Conservation (phyloP, 2,797 vertebrate species). For the Eulemur coronatus region DNA sequence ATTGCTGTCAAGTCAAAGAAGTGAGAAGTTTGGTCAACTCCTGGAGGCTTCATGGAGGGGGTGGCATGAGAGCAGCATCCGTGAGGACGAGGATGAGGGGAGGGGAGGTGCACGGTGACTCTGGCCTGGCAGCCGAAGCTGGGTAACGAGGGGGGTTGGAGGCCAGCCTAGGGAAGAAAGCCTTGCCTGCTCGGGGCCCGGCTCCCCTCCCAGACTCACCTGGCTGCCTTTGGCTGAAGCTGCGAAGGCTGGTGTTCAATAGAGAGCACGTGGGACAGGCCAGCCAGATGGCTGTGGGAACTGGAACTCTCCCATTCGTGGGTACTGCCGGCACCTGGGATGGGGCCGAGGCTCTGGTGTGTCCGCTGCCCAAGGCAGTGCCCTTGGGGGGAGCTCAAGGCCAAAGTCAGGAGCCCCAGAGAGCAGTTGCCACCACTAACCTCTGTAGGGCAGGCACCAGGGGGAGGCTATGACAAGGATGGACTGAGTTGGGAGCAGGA, state of each 20-base stretch:
- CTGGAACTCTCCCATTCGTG: neutral
- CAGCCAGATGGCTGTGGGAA: neutral
- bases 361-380: neutral
- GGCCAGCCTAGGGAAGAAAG: neutral
- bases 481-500: neutral
- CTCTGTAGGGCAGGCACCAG: neutral
- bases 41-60: neutral
- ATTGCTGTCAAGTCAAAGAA: neutral
- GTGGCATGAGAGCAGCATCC: neutral
- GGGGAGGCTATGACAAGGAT: neutral
- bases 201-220: too few relatives aligned
- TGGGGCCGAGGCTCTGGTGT: neutral
- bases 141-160: neutral
- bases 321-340: neutral
- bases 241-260: neutral
- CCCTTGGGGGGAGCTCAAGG: neutral
- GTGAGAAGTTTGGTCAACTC: neutral
- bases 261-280: neutral
- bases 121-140: too few relatives aligned
- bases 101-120: neutral
- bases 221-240: neutral
- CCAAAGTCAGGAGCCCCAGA: neutral
- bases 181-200: rapidly evolving
- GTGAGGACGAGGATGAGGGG: neutral
- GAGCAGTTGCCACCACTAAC: neutral